These are phyloP conservation scores for Platorchestia sp. DNA, from an alignment of 1,140 invertebrate species.

Conservation along the genomic window DNA sequence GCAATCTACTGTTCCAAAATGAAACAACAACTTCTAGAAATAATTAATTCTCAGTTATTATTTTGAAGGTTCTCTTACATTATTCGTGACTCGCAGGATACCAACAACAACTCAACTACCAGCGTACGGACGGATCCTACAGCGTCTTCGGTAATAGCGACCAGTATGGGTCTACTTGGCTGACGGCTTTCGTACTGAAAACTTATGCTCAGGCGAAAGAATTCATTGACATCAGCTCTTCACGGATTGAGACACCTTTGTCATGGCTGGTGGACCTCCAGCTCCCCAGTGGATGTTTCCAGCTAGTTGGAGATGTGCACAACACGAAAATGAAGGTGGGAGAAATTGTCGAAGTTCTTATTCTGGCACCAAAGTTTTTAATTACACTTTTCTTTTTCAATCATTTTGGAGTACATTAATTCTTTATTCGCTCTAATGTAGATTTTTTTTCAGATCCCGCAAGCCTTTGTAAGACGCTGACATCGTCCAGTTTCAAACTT, in stretches of 20 bases:
- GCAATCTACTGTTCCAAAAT: not conserved
- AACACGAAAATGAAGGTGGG: constrained; percentile 55
- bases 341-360: not conserved
- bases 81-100: constrained; percentile 73
- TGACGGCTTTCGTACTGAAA: constrained; percentile 84
- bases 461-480: too few relatives aligned
- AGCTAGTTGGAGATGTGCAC: constrained; percentile 41
- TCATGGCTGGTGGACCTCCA: constrained; percentile 70
- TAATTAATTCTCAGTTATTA: not conserved
- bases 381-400: not conserved
- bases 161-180: constrained; percentile 81
- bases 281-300: constrained; percentile 39
- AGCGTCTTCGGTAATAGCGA: constrained; percentile 80
- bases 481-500: too few relatives aligned
- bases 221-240: constrained; percentile 78
- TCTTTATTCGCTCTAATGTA: too few relatives aligned
- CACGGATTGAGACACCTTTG: constrained; percentile 70
- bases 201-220: constrained; percentile 78
- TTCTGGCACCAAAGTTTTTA: not conserved
- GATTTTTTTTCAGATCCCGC: too few relatives aligned
- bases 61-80: not conserved
- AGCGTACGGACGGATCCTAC: constrained; percentile 83
- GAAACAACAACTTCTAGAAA: not conserved
- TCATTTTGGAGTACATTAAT: not conserved
- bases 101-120: constrained; percentile 82